These are phyloP conservation scores for Hydrotaea diabolus DNA, from an alignment of 2,888 invertebrate species.

Conservation along the genomic window DNA sequence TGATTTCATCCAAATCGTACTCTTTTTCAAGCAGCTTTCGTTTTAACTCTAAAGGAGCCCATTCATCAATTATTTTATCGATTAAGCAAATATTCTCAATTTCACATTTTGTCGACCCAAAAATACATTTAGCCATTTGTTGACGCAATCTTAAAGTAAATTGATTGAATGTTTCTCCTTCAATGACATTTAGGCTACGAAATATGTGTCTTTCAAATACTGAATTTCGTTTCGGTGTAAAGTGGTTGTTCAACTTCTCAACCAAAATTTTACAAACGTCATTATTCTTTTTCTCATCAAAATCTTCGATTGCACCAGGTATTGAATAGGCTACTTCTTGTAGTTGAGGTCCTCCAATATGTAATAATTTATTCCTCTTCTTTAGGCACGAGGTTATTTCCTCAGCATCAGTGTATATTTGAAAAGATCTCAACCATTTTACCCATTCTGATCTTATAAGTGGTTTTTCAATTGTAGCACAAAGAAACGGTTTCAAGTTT, in stretches of 20 bases:
- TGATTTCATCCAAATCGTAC: slow-evolving; percentile 50
- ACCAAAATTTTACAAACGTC: slow-evolving; percentile 51
- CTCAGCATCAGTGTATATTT: slow-evolving; percentile 38
- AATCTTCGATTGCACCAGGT: slow-evolving; percentile 17
- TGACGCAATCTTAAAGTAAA: slow-evolving; percentile 49
- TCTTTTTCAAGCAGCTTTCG: slow-evolving; percentile 65
- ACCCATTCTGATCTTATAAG: slow-evolving; percentile 50
- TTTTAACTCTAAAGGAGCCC: slow-evolving; percentile 65
- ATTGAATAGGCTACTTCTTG: slow-evolving; percentile 55
- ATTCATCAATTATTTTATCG: slow-evolving; percentile 65
- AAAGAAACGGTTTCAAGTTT: slow-evolving; percentile 53
- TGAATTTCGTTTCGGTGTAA: slow-evolving; percentile 47
- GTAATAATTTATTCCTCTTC: slow-evolving; percentile 47
- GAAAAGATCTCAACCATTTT: slow-evolving; percentile 50
- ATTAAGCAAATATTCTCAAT: slow-evolving; percentile 61
- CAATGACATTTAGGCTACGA: slow-evolving; percentile 43
- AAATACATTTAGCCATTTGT: slow-evolving; percentile 49
- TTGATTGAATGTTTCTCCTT: slow-evolving; percentile 48
- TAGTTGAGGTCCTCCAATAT: slow-evolving; percentile 34
- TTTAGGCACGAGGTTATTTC: slow-evolving; percentile 51
- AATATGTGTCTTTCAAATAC: slow-evolving; percentile 49
- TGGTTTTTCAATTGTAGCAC: slow-evolving; percentile 50
- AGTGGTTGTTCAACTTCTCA: slow-evolving; percentile 28
- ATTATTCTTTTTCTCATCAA: slow-evolving; percentile 42
- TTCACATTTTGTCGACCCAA: slow-evolving; percentile 51